Evolutionary conservation across 2,888 invertebrate genomes (phyloP).

Genomic region (Sesia bembeciformis): DNA sequence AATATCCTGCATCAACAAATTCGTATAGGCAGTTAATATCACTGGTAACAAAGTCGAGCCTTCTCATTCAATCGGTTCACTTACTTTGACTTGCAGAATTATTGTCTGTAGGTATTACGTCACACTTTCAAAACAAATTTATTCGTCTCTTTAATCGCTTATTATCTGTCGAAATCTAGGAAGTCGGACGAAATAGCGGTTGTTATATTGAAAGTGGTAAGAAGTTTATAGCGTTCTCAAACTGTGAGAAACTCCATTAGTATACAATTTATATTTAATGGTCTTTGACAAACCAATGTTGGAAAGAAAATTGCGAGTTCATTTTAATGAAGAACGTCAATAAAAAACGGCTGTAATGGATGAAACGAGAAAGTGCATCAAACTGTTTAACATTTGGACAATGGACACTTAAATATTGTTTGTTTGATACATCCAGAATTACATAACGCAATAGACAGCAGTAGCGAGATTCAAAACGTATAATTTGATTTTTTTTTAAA

Average conservation of each 20-base stretch:
- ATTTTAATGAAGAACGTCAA: slow-evolving; percentile 8
- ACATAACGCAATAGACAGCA: background rate
- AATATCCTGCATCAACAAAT: too few relatives aligned
- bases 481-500: too few relatives aligned
- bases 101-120: background rate
- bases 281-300: slow-evolving; percentile 24
- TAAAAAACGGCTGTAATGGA: slow-evolving; percentile 13
- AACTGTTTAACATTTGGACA: slow-evolving; percentile 6
- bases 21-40: background rate
- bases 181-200: slow-evolving; percentile 3
- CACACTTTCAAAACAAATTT: slow-evolving; percentile 1
- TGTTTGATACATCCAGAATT: background rate
- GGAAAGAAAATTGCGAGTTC: slow-evolving; percentile 4
- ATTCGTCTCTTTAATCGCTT: slow-evolving; percentile 1
- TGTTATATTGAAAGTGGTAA: slow-evolving; percentile 4
- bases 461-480: too few relatives aligned
- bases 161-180: slow-evolving; percentile 2
- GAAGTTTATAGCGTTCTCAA: slow-evolving; percentile 2
- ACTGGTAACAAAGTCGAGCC: background rate
- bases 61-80: background rate
- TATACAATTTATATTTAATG: slow-evolving; percentile 24
- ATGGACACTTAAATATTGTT: background rate
- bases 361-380: slow-evolving; percentile 21
- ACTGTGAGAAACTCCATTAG: slow-evolving; percentile 18
- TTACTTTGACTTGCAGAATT: background rate